Evolutionary conservation across 2,797 vertebrate genomes (phyloP).

Genomic region (Prionace glauca): DNA sequence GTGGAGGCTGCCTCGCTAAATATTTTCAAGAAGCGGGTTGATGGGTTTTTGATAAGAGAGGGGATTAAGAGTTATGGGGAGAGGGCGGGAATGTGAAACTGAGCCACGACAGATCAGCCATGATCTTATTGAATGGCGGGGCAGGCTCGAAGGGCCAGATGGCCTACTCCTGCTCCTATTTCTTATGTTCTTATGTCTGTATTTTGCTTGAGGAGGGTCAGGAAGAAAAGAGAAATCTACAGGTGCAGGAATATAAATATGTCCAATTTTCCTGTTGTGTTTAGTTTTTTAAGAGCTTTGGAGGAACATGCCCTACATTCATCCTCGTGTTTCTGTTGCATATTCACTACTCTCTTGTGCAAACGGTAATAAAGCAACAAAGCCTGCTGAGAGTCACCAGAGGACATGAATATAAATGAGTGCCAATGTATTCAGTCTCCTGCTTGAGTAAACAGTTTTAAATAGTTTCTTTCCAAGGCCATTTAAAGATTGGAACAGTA

Average conservation of each 20-base stretch:
- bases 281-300: not conserved
- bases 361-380: not conserved
- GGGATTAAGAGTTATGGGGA: too few relatives aligned
- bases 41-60: too few relatives aligned
- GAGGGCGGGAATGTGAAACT: too few relatives aligned
- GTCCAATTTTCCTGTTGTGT: not conserved
- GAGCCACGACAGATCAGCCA: too few relatives aligned
- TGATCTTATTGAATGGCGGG: too few relatives aligned
- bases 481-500: slow-evolving; percentile 24
- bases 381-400: slow-evolving; percentile 2
- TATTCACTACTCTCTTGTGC: not conserved
- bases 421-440: slow-evolving; percentile 9
- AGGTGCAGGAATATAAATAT: not conserved
- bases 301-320: not conserved
- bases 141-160: too few relatives aligned
- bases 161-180: too few relatives aligned
- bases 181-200: too few relatives aligned
- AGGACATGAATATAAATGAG: slow-evolving; percentile 29
- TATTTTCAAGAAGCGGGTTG: too few relatives aligned
- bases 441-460: slow-evolving; percentile 29
- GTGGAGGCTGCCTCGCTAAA: too few relatives aligned
- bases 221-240: not conserved
- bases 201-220: not conserved
- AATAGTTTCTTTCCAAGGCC: slow-evolving; percentile 25
- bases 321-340: not conserved